Percentiles rank a stretch among this genome's conserved stretches.
These are phyloP conservation scores for Ptilonorhynchus violaceus DNA, from an alignment of 2,113 vertebrate genomes.

Conservation along the genomic window DNA sequence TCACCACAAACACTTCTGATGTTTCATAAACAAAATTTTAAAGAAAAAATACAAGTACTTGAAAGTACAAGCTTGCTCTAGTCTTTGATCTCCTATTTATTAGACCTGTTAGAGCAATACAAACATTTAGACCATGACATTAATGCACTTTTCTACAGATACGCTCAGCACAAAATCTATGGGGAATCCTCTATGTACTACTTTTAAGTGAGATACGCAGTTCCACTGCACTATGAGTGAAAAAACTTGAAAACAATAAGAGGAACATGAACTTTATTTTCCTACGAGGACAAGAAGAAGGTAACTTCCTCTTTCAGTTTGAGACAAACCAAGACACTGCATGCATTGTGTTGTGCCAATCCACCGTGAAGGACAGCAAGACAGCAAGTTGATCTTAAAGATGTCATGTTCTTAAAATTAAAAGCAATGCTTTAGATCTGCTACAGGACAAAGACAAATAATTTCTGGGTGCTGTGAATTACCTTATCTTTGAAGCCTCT, in stretches of 20 bases:
- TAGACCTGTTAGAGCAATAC: not conserved
- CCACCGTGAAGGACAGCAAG: not conserved
- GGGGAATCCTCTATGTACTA: not conserved
- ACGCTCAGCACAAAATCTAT: not conserved
- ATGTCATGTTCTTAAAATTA: not conserved
- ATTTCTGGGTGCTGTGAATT: not conserved
- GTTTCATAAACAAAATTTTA: not conserved
- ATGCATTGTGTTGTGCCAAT: not conserved
- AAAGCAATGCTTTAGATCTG: not conserved
- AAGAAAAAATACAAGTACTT: not conserved
- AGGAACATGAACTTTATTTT: not conserved
- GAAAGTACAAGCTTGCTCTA: not conserved
- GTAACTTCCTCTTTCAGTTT: not conserved
- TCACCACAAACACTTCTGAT: not conserved
- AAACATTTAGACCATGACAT: not conserved
- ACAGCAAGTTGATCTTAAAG: not conserved
- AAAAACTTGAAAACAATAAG: not conserved
- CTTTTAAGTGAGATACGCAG: not conserved
- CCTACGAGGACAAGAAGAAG: not conserved
- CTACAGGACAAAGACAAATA: not conserved
- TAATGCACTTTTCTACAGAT: not conserved
- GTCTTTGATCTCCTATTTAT: not conserved
- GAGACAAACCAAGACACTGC: not conserved
- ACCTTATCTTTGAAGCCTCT: not conserved
- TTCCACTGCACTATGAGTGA: not conserved